Percentiles rank a stretch among this genome's conserved stretches.
phyloP scores from a whole-genome alignment of 2,113 vertebrate genomes.

The Sander lucioperca region DNA sequence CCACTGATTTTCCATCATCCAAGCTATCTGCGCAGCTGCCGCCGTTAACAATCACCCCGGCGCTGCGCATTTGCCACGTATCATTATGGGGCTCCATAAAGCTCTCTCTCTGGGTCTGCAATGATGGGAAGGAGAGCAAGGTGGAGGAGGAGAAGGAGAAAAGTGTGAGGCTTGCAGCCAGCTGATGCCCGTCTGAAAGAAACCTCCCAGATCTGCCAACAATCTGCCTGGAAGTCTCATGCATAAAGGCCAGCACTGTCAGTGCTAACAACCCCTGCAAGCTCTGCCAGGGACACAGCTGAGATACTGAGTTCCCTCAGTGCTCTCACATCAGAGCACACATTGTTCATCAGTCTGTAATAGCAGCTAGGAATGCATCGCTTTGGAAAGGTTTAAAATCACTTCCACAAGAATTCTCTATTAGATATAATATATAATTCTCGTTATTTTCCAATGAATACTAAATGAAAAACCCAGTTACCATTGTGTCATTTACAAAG shows the following conservation, averaged over 20 bases:
- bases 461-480: not conserved
- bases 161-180: constrained; percentile 55
- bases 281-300: constrained; percentile 77
- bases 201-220: constrained; percentile 68
- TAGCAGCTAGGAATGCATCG: constrained; percentile 39
- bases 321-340: constrained; percentile 61
- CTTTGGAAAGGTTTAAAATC: constrained; percentile 42
- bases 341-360: constrained; percentile 61
- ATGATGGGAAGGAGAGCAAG: constrained; percentile 61
- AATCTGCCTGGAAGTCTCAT: constrained; percentile 73
- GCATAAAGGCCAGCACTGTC: constrained; percentile 68
- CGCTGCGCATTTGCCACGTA: constrained; percentile 71
- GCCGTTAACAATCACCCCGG: constrained; percentile 75
- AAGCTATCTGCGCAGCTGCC: constrained; percentile 76
- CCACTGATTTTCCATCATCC: constrained; percentile 82
- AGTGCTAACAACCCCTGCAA: constrained; percentile 74
- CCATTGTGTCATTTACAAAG: not conserved
- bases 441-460: not conserved
- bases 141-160: constrained; percentile 57
- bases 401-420: not conserved
- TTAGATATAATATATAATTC: no score
- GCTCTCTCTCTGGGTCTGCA: constrained; percentile 54
- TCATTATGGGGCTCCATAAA: constrained; percentile 77
- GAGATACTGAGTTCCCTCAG: constrained; percentile 54
- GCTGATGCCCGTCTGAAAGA: constrained; percentile 68